Base-by-base conservation (phyloP, 2,888 invertebrate genomes). In the Gastrophysa polygoni region DNA sequence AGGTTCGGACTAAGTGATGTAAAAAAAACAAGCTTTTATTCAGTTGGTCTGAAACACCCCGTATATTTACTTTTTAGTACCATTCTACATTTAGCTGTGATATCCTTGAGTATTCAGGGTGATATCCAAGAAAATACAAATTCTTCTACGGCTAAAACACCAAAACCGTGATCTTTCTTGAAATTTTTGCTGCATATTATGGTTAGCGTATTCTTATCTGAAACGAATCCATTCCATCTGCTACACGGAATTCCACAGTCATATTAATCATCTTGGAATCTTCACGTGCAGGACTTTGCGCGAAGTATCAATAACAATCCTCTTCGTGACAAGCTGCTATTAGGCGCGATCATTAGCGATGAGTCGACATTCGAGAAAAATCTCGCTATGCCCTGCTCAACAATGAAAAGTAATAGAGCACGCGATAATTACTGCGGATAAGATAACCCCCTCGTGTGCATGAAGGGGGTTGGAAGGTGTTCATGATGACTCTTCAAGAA, bases 281-380 rank as follows among this genome's bases (percentile, higher is more conserved):
- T 24, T 54, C 24, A 48, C 61, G 51, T 62, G 64, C 47, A 58
- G 29, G 58, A n/a, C 47, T 38, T 51, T 46, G 48, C 58, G 14
- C 28, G 44, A 63, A 48, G 58, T 70, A 73, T 73, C 69, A 71
- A 71, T 73, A 73, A 71, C 69, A 67, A 68, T 73, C 70, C 68
- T 57, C 68, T 72, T 73, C 76, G 75, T 76, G 75, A 63, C 70
- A 52, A 67, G 17, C 17, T 55, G 52, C 72, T 68, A 76, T 76
- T 76, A 76, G 64, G 46, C 3, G 59, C 61, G 59, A 72, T 72
- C 75, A 73, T 73, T 73, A 76, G 68, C 66, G 57, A 28, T 17
- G 54, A 34, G 57, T 46, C 63, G 56, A 66, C 44, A 68, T 71
- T 71, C 68, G 67, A 66, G 70, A 71, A 71, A 70, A 71, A 68